Evolutionary conservation across 2,888 invertebrate species (phyloP), one percentile per base, ranked within the genome.

Genomic region (Galerucella calmariensis): DNA sequence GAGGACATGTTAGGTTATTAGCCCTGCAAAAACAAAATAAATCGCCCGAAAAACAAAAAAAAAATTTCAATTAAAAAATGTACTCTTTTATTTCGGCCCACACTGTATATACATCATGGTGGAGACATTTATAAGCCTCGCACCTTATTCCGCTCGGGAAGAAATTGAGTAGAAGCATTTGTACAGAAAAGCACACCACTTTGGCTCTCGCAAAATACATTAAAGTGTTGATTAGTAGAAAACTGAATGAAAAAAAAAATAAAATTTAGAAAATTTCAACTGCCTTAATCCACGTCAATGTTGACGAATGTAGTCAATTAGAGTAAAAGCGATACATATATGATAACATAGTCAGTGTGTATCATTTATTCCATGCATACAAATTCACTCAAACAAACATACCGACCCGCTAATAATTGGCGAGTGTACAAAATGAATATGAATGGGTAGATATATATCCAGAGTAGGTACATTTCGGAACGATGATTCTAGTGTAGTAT

Each of bases 351-450:
- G 80, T 77, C 76, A 78, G 83, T 44, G 44, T 85, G 24, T 85
- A 86, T 86, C 85, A 86, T 86, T 86, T 86, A 86, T 87, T 86
- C 86, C 86, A 86, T 86, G 86, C 86, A 86, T 87, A 87, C 86
- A 86, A 87, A 87, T 87, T 85, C 85, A 84, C 84, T 81, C 83
- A 83, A 83, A 85, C 85, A 85, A 85, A 86, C 86, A 86, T 83
- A 86, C 85, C 86, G 84, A 86, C n/a, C 85, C 86, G 84, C 85
- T 85, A 86, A 86, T 87, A 87, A 87, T 87, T 87, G 87, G 86
- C 86, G 81, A 83, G 75, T 56, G 56, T 79, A 75, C 77, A 67
- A 72, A 76, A 79, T 78, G 78, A 79, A 79, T 79, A 79, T 79
- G 79, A 79, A 79, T 79, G 78, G 77, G 66, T 83, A 71, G 71